A percentile compares a stretch with the other conserved stretches of the same genome.
phyloP scores from a whole-genome alignment of 1,140 invertebrate genomes.

The Drosophila paulistorum region DNA sequence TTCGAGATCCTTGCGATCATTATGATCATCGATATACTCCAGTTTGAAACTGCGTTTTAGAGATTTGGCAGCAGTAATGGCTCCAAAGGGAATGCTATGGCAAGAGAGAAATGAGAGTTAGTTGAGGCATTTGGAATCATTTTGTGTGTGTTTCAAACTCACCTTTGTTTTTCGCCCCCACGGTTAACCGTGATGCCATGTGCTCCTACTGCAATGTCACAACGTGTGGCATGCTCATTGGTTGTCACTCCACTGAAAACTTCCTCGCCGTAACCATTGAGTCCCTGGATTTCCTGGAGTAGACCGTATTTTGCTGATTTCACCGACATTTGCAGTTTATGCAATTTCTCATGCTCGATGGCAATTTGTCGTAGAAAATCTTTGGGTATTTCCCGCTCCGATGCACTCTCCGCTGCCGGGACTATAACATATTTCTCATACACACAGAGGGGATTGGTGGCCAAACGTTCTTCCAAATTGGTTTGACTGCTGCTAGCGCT shows the following conservation, averaged over 20 bases:
- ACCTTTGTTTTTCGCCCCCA: conserved; percentile 83
- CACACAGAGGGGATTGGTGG: conserved; percentile 63
- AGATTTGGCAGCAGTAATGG: conserved; percentile 91
- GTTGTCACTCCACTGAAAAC: conserved; percentile 89
- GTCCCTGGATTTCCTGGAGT: conserved; percentile 90
- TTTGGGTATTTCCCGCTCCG: conserved; percentile 44
- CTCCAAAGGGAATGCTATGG: conserved; percentile 91
- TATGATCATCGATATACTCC: conserved; percentile 88
- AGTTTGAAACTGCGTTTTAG: conserved; percentile 89
- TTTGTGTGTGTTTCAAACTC: conserved; percentile 13
- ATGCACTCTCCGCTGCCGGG: conserved; percentile 33
- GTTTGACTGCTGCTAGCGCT: conserved; percentile 72
- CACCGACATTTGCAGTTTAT: conserved; percentile 65
- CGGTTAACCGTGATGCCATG: conserved; percentile 90
- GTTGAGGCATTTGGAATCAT: not conserved
- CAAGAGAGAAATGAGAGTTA: conserved; percentile 34
- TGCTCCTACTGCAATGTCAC: conserved; percentile 87
- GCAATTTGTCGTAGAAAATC: conserved; percentile 76
- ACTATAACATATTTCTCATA: conserved; percentile 75
- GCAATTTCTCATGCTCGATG: conserved; percentile 75
- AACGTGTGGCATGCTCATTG: conserved; percentile 67
- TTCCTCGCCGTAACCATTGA: conserved; percentile 92
- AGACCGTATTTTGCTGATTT: conserved; percentile 90
- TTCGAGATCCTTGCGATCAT: conserved; percentile 88
- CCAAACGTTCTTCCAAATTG: conserved; percentile 60